phyloP scores from a whole-genome alignment of 2,797 vertebrate genomes.

The Syngnathus rostellatus region DNA sequence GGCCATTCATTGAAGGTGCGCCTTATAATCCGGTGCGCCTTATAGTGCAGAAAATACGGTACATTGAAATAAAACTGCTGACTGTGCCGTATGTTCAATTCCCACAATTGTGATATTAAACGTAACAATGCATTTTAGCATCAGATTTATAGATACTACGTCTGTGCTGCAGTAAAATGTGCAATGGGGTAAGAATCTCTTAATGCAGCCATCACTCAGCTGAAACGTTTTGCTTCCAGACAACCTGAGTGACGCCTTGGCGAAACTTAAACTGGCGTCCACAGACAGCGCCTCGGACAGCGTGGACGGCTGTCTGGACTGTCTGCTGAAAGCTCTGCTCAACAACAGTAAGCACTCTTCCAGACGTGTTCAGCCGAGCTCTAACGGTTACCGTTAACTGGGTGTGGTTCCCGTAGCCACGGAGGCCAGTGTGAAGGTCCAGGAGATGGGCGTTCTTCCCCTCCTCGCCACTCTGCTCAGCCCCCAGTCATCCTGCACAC shows the following conservation, averaged over 20 bases:
- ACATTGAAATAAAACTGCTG: too few species aligned
- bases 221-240: slow-evolving; percentile 61
- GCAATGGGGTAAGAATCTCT: background rate
- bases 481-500: slow-evolving; percentile 81
- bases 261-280: slow-evolving; percentile 89
- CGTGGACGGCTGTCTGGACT: slow-evolving; percentile 89
- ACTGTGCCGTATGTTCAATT: background rate
- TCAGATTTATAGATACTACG: background rate
- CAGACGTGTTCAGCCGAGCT: background rate
- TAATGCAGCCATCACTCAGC: background rate
- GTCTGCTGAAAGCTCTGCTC: slow-evolving; percentile 86
- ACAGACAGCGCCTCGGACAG: slow-evolving; percentile 78
- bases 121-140: background rate
- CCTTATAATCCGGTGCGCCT: too few species aligned
- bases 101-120: background rate
- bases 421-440: slow-evolving; percentile 91
- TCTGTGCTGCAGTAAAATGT: background rate
- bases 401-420: slow-evolving; percentile 66
- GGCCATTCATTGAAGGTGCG: too few species aligned
- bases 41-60: too few species aligned
- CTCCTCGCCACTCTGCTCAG: slow-evolving; percentile 78
- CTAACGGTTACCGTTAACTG: background rate
- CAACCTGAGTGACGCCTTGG: slow-evolving; percentile 87
- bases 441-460: slow-evolving; percentile 83
- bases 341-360: slow-evolving; percentile 81